A percentile compares a stretch with the other conserved stretches of the same genome.
phyloP scores from a whole-genome alignment of 2,888 invertebrate genomes.

The Leptopterna dolabrata region DNA sequence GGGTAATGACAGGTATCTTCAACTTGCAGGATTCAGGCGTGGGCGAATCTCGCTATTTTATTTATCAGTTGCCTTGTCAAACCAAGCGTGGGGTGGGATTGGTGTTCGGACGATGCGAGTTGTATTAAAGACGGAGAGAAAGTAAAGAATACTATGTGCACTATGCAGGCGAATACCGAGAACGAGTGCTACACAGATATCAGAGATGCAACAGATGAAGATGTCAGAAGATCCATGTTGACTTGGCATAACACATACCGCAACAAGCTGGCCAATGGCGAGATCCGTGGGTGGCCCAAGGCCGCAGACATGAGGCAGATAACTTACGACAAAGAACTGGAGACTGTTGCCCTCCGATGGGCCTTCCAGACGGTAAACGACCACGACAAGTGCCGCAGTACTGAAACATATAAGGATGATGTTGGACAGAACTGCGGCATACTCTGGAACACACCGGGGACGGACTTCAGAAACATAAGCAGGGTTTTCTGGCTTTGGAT shows the following conservation, averaged over 20 bases:
- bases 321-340: conserved; percentile 30
- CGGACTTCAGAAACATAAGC: neutral
- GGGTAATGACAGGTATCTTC: no score
- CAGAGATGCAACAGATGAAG: neutral
- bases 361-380: neutral
- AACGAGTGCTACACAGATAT: neutral
- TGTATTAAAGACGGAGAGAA: neutral
- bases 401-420: neutral
- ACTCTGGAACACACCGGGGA: neutral
- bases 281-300: neutral
- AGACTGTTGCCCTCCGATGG: neutral
- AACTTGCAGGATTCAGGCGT: neutral
- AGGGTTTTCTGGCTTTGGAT: neutral
- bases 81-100: neutral
- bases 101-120: neutral
- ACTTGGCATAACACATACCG: neutral
- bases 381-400: neutral
- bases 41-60: neutral
- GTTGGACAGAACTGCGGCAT: neutral
- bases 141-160: neutral
- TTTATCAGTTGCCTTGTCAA: neutral
- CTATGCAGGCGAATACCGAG: neutral
- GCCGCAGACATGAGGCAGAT: conserved; percentile 31
- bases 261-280: neutral
- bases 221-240: neutral